Evolutionary conservation across 2,888 invertebrate species (phyloP).

Genomic region (Orchesellides sinensis): DNA sequence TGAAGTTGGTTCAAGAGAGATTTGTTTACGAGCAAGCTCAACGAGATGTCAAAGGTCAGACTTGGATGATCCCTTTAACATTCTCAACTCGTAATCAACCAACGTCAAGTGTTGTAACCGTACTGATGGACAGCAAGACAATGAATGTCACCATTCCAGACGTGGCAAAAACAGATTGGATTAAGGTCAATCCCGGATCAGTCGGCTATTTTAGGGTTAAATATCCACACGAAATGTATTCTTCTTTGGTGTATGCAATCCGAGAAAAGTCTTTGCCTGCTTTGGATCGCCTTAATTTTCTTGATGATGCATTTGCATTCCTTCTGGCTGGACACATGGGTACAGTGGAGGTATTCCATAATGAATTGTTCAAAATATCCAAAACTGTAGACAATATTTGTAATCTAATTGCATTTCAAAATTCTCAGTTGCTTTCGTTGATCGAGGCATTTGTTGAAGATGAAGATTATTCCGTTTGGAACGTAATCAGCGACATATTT

Average conservation of each 20-base stretch:
- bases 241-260: conserved; percentile 88
- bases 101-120: conserved; percentile 79
- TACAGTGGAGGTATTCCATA: conserved; percentile 80
- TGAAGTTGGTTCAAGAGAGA: conserved; percentile 88
- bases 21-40: conserved; percentile 89
- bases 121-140: conserved; percentile 82
- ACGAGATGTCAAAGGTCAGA: conserved; percentile 76
- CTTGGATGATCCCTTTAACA: conserved; percentile 94
- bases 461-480: conserved; percentile 96
- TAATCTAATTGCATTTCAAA: conserved; percentile 88
- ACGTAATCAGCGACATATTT: conserved; percentile 87
- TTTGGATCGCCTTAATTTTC: conserved; percentile 88
- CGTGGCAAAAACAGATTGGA: conserved; percentile 86
- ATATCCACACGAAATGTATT: conserved; percentile 88
- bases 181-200: conserved; percentile 89
- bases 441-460: conserved; percentile 91
- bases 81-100: conserved; percentile 87
- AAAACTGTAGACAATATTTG: neutral
- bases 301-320: conserved; percentile 95
- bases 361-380: neutral
- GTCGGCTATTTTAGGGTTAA: conserved; percentile 95
- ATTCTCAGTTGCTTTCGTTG: conserved; percentile 78
- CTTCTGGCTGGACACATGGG: conserved; percentile 92
- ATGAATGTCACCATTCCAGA: conserved; percentile 85
- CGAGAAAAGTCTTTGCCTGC: conserved; percentile 88